Conservation (phyloP, 2,113 vertebrate species). For the Forbesichthys agassizii region DNA sequence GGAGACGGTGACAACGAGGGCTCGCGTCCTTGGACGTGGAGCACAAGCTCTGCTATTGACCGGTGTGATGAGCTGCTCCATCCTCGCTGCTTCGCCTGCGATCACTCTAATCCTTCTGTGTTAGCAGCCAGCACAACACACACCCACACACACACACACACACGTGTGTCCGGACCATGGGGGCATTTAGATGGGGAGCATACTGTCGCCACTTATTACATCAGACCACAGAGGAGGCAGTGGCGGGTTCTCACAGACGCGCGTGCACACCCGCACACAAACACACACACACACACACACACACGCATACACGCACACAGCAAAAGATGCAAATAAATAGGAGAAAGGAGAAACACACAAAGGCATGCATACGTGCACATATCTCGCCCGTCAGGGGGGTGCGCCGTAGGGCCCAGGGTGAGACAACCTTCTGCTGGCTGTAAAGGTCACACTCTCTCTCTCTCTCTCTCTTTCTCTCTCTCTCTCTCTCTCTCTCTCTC, state of each 20-base stretch:
- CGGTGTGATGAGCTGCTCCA: constrained; percentile 70
- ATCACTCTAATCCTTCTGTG: constrained; percentile 68
- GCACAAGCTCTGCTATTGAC: constrained; percentile 67
- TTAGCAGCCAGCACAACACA: constrained; percentile 68
- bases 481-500: not conserved
- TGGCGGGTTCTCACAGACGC: not conserved
- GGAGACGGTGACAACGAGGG: constrained; percentile 61
- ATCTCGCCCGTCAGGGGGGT: constrained; percentile 38
- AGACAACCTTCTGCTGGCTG: constrained; percentile 59
- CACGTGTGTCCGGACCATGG: constrained; percentile 42
- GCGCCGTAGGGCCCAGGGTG: constrained; percentile 38
- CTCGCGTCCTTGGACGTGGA: constrained; percentile 67
- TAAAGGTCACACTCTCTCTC: constrained; percentile 67
- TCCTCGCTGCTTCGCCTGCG: constrained; percentile 56
- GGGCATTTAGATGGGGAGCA: constrained; percentile 50
- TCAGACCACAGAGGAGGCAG: constrained; percentile 38
- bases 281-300: constrained; percentile 24
- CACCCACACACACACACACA: constrained; percentile 15
- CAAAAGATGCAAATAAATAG: no score
- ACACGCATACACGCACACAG: not conserved
- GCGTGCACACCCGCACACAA: constrained; percentile 17
- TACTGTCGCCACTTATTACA: constrained; percentile 71
- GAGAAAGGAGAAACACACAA: not conserved
- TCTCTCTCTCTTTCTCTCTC: not conserved
- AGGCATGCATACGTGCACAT: constrained; percentile 3